Evolutionary conservation across 64 coral and sea anemone species (phyloP), one percentile per base, ranked within the genome.

Genomic region (Montipora cactus): DNA sequence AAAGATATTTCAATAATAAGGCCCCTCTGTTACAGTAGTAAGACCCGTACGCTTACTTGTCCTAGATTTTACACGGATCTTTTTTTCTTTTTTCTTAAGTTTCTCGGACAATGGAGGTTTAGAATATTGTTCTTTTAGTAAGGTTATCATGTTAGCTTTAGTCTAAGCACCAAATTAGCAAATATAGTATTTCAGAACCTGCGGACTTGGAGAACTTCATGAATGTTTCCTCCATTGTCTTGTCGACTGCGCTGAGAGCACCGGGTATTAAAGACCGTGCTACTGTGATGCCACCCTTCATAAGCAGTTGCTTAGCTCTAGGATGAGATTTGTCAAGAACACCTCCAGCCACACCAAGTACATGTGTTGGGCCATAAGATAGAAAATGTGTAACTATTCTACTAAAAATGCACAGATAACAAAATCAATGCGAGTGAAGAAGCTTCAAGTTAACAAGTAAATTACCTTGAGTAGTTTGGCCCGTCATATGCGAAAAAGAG

Each of bases 231-330:
- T 4, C 84, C 37, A 88, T 74, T 88, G 91, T 87, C 37, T 87
- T 93, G 79, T 87, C 91, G 18, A 94, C 92, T 70, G 92, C 92
- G 49, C 85, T 89, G 44, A 94, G 61, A 55, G 84, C 84, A 75
- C 92, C 52, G 4, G 52, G 52, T n/a, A 93, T 88, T 7, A 93
- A 3, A 1, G 91, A 93, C 2, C 91, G 91, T 9, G 83, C 91
- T 11, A 93, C 84, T 13, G 75, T 77, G 14, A 93, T 93, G 15
- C 55, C 91, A 49, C 91, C 91, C 47, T 93, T 93, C 75, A 49
- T 52, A 10, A 80, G 91, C 23, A 87, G 77, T 19, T 64, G 14
- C 69, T 87, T 92, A 22, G 57, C 72, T 2, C 80, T 74, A 51
- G 83, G 83, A 75, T 88, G 55, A 0, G 73, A 71, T 59, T 55